Evolutionary conservation across 1,140 invertebrate species (phyloP).

Genomic region (Nomia melanderi): DNA sequence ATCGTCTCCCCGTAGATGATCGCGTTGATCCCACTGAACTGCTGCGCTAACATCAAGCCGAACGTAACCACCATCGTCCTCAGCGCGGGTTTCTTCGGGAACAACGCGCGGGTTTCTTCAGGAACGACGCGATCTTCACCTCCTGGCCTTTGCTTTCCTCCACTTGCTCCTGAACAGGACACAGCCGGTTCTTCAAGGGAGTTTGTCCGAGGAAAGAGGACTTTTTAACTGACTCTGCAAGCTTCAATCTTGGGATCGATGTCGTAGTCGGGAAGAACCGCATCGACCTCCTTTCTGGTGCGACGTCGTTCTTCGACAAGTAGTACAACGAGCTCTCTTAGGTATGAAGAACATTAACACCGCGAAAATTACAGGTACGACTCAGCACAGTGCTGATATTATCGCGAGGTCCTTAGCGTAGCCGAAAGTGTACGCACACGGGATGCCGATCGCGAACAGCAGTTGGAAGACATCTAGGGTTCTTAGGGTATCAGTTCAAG

Average conservation of each 20-base stretch:
- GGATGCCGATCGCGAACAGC: constrained; percentile 80
- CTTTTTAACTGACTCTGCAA: constrained; percentile 67
- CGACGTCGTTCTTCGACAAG: constrained; percentile 68
- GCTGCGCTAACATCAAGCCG: constrained; percentile 83
- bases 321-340: constrained; percentile 76
- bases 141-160: background rate
- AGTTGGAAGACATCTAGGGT: constrained; percentile 81
- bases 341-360: constrained; percentile 78
- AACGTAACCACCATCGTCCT: constrained; percentile 62
- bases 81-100: constrained; percentile 48
- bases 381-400: constrained; percentile 61
- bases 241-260: constrained; percentile 75
- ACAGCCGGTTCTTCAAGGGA: background rate
- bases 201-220: too few relatives aligned
- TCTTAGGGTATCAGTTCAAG: constrained; percentile 32
- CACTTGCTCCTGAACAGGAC: constrained; percentile 34
- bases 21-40: constrained; percentile 91
- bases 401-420: constrained; percentile 52
- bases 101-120: constrained; percentile 48
- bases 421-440: constrained; percentile 79
- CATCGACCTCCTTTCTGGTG: constrained; percentile 78
- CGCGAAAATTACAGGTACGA: constrained; percentile 73
- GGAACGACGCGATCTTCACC: constrained; percentile 24
- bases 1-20: constrained; percentile 88
- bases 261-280: constrained; percentile 78